Base-by-base conservation (phyloP, 2,113 vertebrate species). In the Pachypanchax playfairii region DNA sequence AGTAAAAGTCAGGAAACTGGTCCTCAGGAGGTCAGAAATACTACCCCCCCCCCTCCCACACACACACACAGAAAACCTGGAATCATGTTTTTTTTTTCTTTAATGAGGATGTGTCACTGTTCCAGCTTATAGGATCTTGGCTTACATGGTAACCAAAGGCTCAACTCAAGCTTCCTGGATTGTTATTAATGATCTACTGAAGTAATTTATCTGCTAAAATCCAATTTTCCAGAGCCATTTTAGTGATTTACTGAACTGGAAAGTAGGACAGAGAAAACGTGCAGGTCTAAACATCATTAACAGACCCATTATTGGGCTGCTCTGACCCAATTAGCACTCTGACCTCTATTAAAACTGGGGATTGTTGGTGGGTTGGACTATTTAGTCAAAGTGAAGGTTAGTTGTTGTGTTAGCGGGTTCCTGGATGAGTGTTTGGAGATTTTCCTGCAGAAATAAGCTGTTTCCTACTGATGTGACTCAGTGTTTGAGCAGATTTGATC, bases 241-340 rank as follows among this genome's bases (percentile, higher is more conserved):
- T 15, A 51, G 25, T 20, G 60, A 63, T 59, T 49, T 65, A 33
- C 36, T 41, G 26, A n/a, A 25, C 36, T 64, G 57, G 29, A 68
- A 87, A 85, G 80, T 82, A 65, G 80, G 68, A 43, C 64, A 73
- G 75, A 79, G 26, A 47, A 66, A 58, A 3, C 64, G 64, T 77
- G 68, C 79, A 69, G 62, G 65, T 84, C 65, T 51, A 3, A 53
- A 58, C 47, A 70, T 79, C 65, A 47, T 56, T 68, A 54, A 63
- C 63, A 65, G 28, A 15, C 44, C 31, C 52, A 43, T 46, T 80
- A 80, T 78, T 52, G 63, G 65, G 69, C 57, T 11, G 10, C 56
- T 59, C 36, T 73, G 80, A 78, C 61, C 79, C 76, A 84, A 74
- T 84, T 85, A 84, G 43, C 54, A 41, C 21, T 59, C 12, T 52